These are phyloP conservation scores for Zenarchopterus dispar DNA, from an alignment of 2,797 vertebrate genomes.

Conservation along the genomic window DNA sequence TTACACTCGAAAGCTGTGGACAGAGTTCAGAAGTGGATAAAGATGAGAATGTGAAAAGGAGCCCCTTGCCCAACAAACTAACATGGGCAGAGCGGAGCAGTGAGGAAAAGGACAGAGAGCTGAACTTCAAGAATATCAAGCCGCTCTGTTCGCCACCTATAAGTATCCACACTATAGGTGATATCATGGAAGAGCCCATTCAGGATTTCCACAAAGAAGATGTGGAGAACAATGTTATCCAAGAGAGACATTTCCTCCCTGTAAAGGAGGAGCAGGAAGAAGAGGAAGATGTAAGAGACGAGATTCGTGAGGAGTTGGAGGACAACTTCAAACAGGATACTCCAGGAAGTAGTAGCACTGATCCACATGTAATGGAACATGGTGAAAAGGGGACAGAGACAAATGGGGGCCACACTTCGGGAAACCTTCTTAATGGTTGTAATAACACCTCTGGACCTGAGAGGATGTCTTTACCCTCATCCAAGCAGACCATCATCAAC, in stretches of 20 bases:
- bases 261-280: conserved; percentile 77
- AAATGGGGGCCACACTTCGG: conserved; percentile 50
- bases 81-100: conserved; percentile 78
- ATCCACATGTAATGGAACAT: conserved; percentile 47
- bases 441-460: conserved; percentile 76
- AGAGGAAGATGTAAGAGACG: conserved; percentile 62
- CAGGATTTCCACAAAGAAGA: conserved; percentile 68
- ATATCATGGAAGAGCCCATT: conserved; percentile 80
- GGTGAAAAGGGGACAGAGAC: conserved; percentile 50
- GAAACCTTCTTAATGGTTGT: conserved; percentile 73
- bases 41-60: conserved; percentile 60
- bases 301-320: conserved; percentile 41
- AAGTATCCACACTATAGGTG: conserved; percentile 41
- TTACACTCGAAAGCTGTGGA: conserved; percentile 83
- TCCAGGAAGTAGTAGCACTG: conserved; percentile 50
- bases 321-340: conserved; percentile 58
- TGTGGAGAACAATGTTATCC: conserved; percentile 57
- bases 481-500: conserved; percentile 87
- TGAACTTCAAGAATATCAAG: conserved; percentile 69
- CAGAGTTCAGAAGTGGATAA: conserved; percentile 54
- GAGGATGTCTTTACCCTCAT: conserved; percentile 56
- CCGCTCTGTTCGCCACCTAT: conserved; percentile 45
- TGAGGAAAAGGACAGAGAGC: conserved; percentile 77
- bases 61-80: conserved; percentile 57
- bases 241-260: conserved; percentile 83